phyloP scores from a whole-genome alignment of 2,797 vertebrate genomes.

The Pampus argenteus region DNA sequence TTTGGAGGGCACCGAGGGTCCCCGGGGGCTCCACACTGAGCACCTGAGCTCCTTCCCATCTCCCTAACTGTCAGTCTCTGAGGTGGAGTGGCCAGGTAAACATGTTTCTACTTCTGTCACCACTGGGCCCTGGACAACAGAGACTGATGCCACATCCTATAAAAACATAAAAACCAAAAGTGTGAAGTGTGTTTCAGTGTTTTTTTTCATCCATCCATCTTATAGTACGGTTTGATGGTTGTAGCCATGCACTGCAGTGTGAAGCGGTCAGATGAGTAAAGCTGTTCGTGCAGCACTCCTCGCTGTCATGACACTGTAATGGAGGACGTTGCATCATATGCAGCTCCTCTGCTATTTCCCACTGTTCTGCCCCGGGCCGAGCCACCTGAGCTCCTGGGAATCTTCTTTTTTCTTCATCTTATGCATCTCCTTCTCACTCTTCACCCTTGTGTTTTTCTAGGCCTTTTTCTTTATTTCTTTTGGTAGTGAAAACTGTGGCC shows the following conservation, averaged over 20 bases:
- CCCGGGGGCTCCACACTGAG: conserved; percentile 59
- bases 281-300: conserved; percentile 32
- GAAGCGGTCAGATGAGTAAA: conserved; percentile 45
- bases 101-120: conserved; percentile 70
- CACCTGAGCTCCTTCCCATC: conserved; percentile 82
- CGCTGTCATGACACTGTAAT: conserved; percentile 65
- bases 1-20: conserved; percentile 69
- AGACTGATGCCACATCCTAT: not conserved
- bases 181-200: not conserved
- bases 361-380: conserved; percentile 70
- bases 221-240: not conserved
- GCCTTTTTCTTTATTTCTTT: conserved; percentile 10
- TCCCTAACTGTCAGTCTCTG: conserved; percentile 84
- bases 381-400: conserved; percentile 77
- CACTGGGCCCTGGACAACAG: conserved; percentile 45
- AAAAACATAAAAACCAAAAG: not conserved
- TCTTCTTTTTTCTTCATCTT: conserved; percentile 48
- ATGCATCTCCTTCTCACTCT: conserved; percentile 15
- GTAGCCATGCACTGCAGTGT: not conserved
- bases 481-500: conserved; percentile 1
- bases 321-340: conserved; percentile 77
- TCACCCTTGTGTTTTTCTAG: conserved; percentile 13
- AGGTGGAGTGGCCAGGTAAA: conserved; percentile 87
- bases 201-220: not conserved
- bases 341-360: conserved; percentile 66